A percentile compares a stretch with the other conserved stretches of the same genome.
These are phyloP conservation scores for Teleogryllus oceanicus DNA, from an alignment of 2,888 invertebrate genomes.

Conservation along the genomic window DNA sequence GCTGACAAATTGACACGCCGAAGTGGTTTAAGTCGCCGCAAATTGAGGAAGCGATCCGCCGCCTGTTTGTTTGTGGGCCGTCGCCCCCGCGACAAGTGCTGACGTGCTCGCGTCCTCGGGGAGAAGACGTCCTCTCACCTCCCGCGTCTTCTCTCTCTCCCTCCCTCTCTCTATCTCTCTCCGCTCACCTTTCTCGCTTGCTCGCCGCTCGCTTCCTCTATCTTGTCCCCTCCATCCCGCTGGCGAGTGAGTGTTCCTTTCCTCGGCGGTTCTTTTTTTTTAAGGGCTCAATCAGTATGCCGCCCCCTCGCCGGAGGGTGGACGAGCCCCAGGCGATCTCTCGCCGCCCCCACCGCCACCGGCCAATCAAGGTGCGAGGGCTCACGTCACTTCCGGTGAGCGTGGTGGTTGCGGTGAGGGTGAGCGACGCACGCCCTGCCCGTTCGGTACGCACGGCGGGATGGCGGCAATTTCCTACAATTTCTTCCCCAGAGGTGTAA, in stretches of 20 bases:
- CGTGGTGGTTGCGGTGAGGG: neutral
- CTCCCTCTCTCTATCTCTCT: neutral
- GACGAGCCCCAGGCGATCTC: neutral
- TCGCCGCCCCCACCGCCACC: neutral
- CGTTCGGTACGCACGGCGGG: neutral
- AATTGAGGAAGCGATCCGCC: constrained; percentile 18
- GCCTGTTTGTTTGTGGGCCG: constrained; percentile 6
- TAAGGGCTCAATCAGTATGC: neutral
- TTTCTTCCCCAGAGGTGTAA: neutral
- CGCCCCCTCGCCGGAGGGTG: neutral
- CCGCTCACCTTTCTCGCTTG: neutral
- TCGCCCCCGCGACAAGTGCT: neutral
- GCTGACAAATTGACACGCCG: constrained; percentile 9
- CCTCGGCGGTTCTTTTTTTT: neutral
- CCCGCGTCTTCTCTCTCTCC: neutral
- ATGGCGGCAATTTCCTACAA: neutral
- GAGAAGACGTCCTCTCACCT: neutral
- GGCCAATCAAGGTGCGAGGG: constrained; percentile 18
- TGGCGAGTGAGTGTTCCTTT: neutral
- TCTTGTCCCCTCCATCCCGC: neutral
- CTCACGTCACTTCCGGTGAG: neutral
- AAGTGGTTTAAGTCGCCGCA: constrained; percentile 18
- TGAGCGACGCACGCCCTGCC: neutral
- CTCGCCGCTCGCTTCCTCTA: neutral
- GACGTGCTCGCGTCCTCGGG: neutral